Evolutionary conservation across 2,113 vertebrate genomes (phyloP).

Genomic region (Engraulis encrasicolus): DNA sequence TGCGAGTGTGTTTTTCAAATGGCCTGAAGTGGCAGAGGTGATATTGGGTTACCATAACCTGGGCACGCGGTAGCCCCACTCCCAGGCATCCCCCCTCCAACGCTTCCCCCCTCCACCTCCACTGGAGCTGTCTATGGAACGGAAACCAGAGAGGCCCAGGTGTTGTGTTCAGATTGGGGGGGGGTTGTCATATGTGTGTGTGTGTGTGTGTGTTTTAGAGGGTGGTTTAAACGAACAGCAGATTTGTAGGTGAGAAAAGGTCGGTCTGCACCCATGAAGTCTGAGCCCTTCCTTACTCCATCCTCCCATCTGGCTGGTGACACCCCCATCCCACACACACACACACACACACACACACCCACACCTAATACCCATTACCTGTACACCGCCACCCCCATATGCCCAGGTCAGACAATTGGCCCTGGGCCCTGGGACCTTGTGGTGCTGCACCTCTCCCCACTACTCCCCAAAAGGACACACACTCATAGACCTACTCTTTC

Average conservation of each 20-base stretch:
- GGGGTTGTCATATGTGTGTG: background rate
- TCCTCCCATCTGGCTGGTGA: background rate
- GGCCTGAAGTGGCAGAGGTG: constrained; percentile 14
- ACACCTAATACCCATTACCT: background rate
- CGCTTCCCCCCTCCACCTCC: no score
- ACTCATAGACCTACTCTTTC: no score
- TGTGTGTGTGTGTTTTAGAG: background rate
- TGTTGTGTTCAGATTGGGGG: background rate
- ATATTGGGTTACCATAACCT: constrained; percentile 9
- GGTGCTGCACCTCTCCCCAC: no score
- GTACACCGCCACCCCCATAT: background rate
- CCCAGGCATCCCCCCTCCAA: no score
- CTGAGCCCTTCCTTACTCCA: background rate
- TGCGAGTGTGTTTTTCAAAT: constrained; percentile 57
- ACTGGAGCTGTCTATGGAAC: background rate
- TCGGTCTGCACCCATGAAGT: constrained; percentile 41
- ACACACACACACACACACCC: no score
- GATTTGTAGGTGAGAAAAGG: constrained; percentile 62
- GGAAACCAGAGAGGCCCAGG: constrained; percentile 55
- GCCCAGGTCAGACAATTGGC: constrained; percentile 12
- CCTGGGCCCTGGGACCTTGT: constrained; percentile 50
- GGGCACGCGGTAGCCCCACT: background rate
- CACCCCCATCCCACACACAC: background rate
- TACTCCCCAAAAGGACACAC: no score
- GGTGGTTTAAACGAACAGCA: constrained; percentile 2